Evolutionary conservation across 2,797 vertebrate species (phyloP), one percentile per base, ranked within the genome.

Genomic region (Enteromius thamalakanensis): DNA sequence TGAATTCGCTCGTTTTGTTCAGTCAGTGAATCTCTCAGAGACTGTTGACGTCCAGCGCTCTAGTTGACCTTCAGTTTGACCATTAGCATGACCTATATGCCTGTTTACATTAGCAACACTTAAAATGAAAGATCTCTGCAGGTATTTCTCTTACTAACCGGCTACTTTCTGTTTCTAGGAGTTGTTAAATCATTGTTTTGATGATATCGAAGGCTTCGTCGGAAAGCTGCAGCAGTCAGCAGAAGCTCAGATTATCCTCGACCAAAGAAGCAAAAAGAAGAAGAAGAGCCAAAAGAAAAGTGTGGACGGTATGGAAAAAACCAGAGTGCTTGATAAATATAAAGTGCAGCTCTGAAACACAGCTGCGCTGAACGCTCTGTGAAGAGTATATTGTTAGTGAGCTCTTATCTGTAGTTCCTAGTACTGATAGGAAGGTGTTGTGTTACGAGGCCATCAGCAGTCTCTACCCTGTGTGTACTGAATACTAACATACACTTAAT

Each of bases 151-250:
- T 40, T 17, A 58, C 4, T 14, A 23, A 40, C 32, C 19, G 10
- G 10, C 71, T 11, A 14, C 34, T 29, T 17, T 83, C 15, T 49
- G 32, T 76, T 49, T 79, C 23, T 89, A 98, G 97, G 94, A 93
- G n/a, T 93, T 97, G 76, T 92, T 98, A 84, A 98, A 98, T 87
- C 96, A 95, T 87, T 95, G 96, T 62, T 97, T 98, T 2, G 96
- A 97, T 1, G 97, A 98, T 86, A 95, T 97, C 2, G 97, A 97
- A 91, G 71, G 5, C 58, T 95, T 98, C 80, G 95, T 98, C 88
- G 92, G 84, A 1, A 96, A 93, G 81, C 92, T 98, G 83, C 96
- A 98, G 93, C 95, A 97, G 90, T 93, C 94, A 0, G 95, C 95
- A 0, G 96, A 98, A 87, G 97, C 97, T 0, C 90, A 93, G 12